phyloP scores from a whole-genome alignment of 2,888 invertebrate genomes.

The Pollenia labialis region DNA sequence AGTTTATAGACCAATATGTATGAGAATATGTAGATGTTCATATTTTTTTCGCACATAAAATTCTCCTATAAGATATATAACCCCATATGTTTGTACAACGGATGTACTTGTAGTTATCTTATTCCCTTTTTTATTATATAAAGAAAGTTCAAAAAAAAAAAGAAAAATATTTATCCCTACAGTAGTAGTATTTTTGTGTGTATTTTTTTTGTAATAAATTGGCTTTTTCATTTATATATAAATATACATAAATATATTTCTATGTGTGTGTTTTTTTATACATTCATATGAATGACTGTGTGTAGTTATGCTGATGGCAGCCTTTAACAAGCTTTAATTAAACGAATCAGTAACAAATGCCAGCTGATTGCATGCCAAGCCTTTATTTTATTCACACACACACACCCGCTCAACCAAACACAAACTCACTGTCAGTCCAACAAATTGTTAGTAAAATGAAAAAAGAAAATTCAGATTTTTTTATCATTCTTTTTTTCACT shows the following conservation, averaged over 20 bases:
- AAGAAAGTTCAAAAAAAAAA: background rate
- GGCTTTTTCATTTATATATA: background rate
- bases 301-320: constrained; percentile 55
- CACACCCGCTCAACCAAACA: background rate
- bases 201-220: background rate
- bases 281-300: background rate
- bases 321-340: constrained; percentile 72
- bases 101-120: constrained; percentile 1
- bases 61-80: background rate
- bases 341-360: constrained; percentile 71
- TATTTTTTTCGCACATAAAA: background rate
- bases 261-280: background rate
- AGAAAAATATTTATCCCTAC: background rate
- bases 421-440: background rate
- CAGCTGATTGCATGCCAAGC: constrained; percentile 70
- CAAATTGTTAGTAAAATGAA: background rate
- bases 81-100: background rate
- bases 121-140: background rate
- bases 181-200: background rate
- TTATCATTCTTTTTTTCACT: constrained; percentile 33
- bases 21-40: background rate
- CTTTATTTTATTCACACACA: constrained; percentile 48
- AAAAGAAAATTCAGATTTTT: constrained; percentile 38
- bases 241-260: background rate
- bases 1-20: constrained; percentile 12